Base-by-base conservation (phyloP, 2,113 vertebrate species). In the Pteropus alecto region DNA sequence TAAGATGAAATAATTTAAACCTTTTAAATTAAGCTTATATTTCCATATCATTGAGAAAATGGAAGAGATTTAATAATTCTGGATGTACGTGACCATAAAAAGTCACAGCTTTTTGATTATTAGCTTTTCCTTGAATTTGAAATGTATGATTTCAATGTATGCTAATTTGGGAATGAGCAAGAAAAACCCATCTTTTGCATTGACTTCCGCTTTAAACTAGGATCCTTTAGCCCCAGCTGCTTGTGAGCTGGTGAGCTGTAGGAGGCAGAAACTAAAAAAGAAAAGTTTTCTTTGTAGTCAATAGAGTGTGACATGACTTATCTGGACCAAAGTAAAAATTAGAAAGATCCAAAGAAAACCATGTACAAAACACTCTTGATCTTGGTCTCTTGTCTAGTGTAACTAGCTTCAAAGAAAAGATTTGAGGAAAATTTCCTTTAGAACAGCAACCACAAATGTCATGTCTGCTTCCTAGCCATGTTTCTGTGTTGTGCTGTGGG, bases 1-100 rank as follows among this genome's bases (percentile, higher is more conserved):
- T 86, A 76, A 93, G n/a, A 30, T 88, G 68, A 96, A 91, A 81
- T 83, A 89, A 89, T 83, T 94, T 91, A 87, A 96, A 88, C 78
- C 56, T 81, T 91, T n/a, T 78, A 77, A 94, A 74, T 21, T 38
- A 84, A 70, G 56, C 58, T 94, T 60, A 8, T 94, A 65, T 43
- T 90, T 97, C 71, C 48, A 6, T 90, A 30, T 86, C 26, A 16
- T 18, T 91, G 68, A 83, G 82, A 78, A 95, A 93, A 93, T 78
- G 43, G 46, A 70, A 86, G 54, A 86, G 48, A 88, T n/a, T 19
- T 65, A 70, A n/a, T 95, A 77, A 93, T 77, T 88, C 78, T 97
- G 33, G 56, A 33, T 90, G 46, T 16, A 6, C 76, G 74, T 48
- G 60, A 85, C 41, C 10, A 8, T 90, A 70, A 67, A 84, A 51